Evolutionary conservation across 1,140 invertebrate species (phyloP).

Genomic region (Hyposmocoma kahamanoa): DNA sequence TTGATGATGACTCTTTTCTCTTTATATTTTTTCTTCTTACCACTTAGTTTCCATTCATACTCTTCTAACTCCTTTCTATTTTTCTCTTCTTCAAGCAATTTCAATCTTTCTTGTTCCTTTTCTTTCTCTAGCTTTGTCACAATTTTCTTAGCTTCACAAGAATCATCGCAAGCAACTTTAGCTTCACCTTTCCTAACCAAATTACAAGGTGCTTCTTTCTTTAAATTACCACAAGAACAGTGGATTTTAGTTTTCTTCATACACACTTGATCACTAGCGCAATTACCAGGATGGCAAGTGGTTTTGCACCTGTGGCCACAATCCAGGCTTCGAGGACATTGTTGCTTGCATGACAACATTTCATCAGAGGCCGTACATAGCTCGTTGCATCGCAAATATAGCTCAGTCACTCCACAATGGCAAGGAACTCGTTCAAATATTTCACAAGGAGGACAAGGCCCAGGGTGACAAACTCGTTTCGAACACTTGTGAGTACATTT

Average conservation of each 20-base stretch:
- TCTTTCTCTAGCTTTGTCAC: slow-evolving; percentile 71
- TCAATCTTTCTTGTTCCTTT: slow-evolving; percentile 71
- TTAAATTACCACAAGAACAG: slow-evolving; percentile 86
- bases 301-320: slow-evolving; percentile 86
- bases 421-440: slow-evolving; percentile 83
- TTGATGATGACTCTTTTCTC: slow-evolving; percentile 51
- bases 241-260: slow-evolving; percentile 85
- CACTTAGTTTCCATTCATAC: slow-evolving; percentile 82
- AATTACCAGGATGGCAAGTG: slow-evolving; percentile 85
- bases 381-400: slow-evolving; percentile 83
- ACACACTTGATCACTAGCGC: slow-evolving; percentile 80
- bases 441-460: slow-evolving; percentile 80
- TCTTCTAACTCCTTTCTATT: slow-evolving; percentile 82
- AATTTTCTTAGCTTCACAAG: slow-evolving; percentile 75
- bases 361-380: slow-evolving; percentile 75
- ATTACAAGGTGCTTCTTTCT: slow-evolving; percentile 84
- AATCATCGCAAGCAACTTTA: slow-evolving; percentile 76
- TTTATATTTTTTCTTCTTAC: slow-evolving; percentile 72
- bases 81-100: slow-evolving; percentile 76
- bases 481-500: slow-evolving; percentile 88
- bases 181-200: slow-evolving; percentile 72
- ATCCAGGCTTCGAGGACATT: slow-evolving; percentile 86
- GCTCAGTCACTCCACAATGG: slow-evolving; percentile 84
- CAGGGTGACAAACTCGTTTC: slow-evolving; percentile 82
- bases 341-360: slow-evolving; percentile 84